Percentiles rank a stretch among this genome's conserved stretches.
Conservation (phyloP, 2,113 vertebrate species). For the Myrmecophaga tridactyla region DNA sequence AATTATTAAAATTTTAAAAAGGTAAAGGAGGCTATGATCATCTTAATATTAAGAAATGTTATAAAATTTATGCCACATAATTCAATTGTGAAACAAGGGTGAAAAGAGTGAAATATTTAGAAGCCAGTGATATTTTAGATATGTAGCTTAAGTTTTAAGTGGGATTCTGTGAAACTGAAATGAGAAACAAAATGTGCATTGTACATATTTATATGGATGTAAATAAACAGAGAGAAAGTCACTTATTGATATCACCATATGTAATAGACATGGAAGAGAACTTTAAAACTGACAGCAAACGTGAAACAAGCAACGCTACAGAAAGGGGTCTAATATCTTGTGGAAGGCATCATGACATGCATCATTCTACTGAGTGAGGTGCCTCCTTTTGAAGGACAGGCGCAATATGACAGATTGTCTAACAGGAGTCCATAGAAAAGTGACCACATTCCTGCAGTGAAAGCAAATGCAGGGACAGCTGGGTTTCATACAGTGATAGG, state of each 20-base stretch:
- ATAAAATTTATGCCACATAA: slow-evolving; percentile 27
- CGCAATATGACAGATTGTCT: background rate
- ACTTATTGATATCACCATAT: no score
- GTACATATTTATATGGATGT: background rate
- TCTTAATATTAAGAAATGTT: slow-evolving; percentile 35
- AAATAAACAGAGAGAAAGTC: background rate
- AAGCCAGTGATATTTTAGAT: background rate
- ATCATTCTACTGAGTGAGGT: background rate
- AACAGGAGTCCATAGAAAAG: background rate
- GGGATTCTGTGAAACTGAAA: background rate
- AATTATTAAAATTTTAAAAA: slow-evolving; percentile 55
- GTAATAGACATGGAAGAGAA: background rate
- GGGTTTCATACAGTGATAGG: background rate
- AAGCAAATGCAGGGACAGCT: slow-evolving; percentile 38
- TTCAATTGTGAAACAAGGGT: background rate
- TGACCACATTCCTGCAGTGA: background rate
- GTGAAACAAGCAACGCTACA: background rate
- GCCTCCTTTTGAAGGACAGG: slow-evolving; percentile 13
- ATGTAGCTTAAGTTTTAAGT: background rate
- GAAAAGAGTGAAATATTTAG: background rate
- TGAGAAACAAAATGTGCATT: background rate
- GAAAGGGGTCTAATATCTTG: background rate
- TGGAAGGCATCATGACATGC: background rate
- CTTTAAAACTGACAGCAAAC: background rate
- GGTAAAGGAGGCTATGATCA: slow-evolving; percentile 42